Evolutionary conservation across 1,140 invertebrate genomes (phyloP).

Genomic region (Nilaparvata lugens): DNA sequence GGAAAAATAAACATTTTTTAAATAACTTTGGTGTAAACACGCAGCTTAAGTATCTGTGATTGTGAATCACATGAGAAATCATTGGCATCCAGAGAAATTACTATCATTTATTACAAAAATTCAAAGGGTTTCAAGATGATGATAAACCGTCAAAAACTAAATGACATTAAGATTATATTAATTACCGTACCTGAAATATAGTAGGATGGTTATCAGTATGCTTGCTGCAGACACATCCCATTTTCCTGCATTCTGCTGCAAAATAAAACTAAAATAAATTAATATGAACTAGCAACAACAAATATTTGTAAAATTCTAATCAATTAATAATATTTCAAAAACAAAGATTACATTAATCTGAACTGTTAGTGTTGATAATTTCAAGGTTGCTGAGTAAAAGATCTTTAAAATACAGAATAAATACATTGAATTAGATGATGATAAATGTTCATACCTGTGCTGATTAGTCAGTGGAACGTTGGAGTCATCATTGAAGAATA

Average conservation of each 20-base stretch:
- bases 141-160: neutral
- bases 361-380: neutral
- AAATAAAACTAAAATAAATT: neutral
- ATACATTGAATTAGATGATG: no score
- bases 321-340: neutral
- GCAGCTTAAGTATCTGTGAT: no score
- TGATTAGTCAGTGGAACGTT: no score
- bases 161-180: neutral
- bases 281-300: neutral
- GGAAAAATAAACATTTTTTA: no score
- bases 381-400: neutral
- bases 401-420: neutral
- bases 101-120: no score
- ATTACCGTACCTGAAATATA: slow-evolving; percentile 44
- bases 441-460: no score
- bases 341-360: neutral
- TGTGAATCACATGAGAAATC: no score
- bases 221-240: slow-evolving; percentile 80
- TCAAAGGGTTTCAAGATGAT: neutral
- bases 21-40: no score
- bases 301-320: no score
- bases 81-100: no score
- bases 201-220: slow-evolving; percentile 64
- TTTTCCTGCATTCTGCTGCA: slow-evolving; percentile 32
- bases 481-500: no score